Base-by-base conservation (phyloP, 2,888 invertebrate species). In the Malthinus seriepunctatus region DNA sequence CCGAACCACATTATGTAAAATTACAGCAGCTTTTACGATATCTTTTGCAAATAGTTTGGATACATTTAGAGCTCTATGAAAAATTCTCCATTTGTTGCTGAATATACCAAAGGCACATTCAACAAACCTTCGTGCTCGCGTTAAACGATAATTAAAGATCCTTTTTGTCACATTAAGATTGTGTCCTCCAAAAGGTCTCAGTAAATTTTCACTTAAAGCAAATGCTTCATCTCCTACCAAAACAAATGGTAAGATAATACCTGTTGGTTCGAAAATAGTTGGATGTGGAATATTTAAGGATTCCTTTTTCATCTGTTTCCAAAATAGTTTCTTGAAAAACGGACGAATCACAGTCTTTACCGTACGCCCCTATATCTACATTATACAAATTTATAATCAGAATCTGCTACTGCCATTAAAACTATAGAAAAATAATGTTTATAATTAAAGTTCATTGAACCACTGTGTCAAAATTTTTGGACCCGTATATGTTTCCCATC, bases 401-500 rank as follows among this genome's bases (percentile, higher is more conserved):
- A 47, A 55, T 69, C 69, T 57, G 58, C 65, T 42, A 69, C 61
- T 8, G 68, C 69, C 62, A 69, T 60, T 34, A 70, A 62, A 32
- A 69, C 63, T 48, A n/a, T n/a, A 63, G 52, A 68, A 67, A 53
- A 68, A 65, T 49, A 59, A 64, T 50, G 52, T 55, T 68, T 68
- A 53, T 68, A 69, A 52, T 68, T 69, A 32, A 66, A 62, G 60
- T 62, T 65, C 63, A 66, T 62, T 32, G 67, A 69, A 45, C 68
- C 68, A 63, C 60, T 64, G 47, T 62, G 46, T 11, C 54, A 46
- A 42, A 64, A 65, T 39, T 66, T 65, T 38, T 64, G 65, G 32
- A 70, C 31, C 60, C 68, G 56, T 11, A 70, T 67, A 51, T 71
- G 68, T 63, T 69, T 71, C 8, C 70, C 70, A 52, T 71, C 68